Percentiles rank a stretch among this genome's conserved stretches.
Evolutionary conservation across 1,140 invertebrate genomes (phyloP).

Genomic region (Thaumatotibia leucotreta): DNA sequence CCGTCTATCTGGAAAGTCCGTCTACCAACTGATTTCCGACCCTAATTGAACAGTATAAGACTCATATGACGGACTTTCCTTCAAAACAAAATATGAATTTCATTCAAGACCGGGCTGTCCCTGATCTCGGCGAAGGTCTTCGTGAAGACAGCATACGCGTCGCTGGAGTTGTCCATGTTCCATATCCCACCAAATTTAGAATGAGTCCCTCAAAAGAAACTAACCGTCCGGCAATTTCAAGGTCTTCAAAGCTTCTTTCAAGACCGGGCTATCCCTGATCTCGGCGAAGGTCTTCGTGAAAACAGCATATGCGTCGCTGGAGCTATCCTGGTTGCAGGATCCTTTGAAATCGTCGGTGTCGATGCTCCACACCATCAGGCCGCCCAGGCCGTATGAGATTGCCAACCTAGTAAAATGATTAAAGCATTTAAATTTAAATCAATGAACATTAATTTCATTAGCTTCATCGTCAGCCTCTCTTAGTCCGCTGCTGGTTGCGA

Average conservation of each 20-base stretch:
- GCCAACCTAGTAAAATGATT: constrained; percentile 74
- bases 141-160: constrained; percentile 70
- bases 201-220: not conserved
- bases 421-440: too few relatives aligned
- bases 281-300: constrained; percentile 54
- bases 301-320: constrained; percentile 68
- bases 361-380: constrained; percentile 91
- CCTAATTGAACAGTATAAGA: too few relatives aligned
- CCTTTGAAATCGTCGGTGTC: constrained; percentile 88
- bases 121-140: constrained; percentile 46
- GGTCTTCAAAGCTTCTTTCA: constrained; percentile 46
- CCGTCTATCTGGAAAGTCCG: too few relatives aligned
- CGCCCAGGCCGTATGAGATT: constrained; percentile 81
- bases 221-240: constrained; percentile 55
- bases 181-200: too few relatives aligned
- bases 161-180: constrained; percentile 41
- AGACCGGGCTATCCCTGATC: constrained; percentile 41
- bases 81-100: too few relatives aligned
- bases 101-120: constrained; percentile 40
- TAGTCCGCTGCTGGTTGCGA: too few relatives aligned
- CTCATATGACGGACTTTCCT: too few relatives aligned
- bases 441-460: too few relatives aligned
- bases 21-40: too few relatives aligned
- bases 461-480: too few relatives aligned
- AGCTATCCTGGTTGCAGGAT: constrained; percentile 68